Percentiles rank a stretch among this genome's conserved stretches.
These are phyloP conservation scores for Aurelia aurita DNA, from an alignment of 30 jellyfish, hydroid and myxozoan genomes.

Conservation along the genomic window DNA sequence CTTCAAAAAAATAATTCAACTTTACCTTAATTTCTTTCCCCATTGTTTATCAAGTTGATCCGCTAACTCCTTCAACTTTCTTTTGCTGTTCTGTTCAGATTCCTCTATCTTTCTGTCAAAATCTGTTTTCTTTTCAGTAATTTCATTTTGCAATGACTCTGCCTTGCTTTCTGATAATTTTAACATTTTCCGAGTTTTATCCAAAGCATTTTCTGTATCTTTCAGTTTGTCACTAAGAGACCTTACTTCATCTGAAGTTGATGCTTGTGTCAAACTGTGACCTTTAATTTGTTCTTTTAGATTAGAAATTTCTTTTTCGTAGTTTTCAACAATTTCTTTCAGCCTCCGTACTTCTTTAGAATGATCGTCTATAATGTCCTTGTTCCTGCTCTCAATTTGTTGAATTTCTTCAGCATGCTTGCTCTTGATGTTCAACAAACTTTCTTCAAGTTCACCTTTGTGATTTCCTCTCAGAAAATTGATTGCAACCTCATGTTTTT, in stretches of 20 bases:
- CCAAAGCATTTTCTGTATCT: constrained; percentile 8
- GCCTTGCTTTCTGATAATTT: background rate
- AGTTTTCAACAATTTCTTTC: constrained; percentile 8
- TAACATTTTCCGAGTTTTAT: constrained; percentile 1
- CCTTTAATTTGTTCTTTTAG: constrained; percentile 35
- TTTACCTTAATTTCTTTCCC: constrained; percentile 65
- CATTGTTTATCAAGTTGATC: constrained; percentile 67
- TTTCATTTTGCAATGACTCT: constrained; percentile 9
- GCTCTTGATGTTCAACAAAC: background rate
- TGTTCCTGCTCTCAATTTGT: constrained; percentile 5
- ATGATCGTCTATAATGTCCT: background rate
- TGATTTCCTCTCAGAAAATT: constrained; percentile 19
- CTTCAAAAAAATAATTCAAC: too few species aligned
- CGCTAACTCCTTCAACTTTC: constrained; percentile 29
- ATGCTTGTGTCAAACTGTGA: constrained; percentile 14
- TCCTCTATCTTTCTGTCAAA: constrained; percentile 13
- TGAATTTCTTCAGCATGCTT: constrained; percentile 17
- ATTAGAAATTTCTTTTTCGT: constrained; percentile 24
- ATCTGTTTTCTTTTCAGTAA: constrained; percentile 13
- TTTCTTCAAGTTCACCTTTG: constrained; percentile 4
- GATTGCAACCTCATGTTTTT: constrained; percentile 5
- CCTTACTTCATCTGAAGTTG: constrained; percentile 38
- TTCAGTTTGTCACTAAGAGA: constrained; percentile 9
- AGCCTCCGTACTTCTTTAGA: constrained; percentile 4
- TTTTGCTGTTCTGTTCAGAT: constrained; percentile 18